phyloP scores from a whole-genome alignment of 2,888 invertebrate species.

The Prionchulus punctatus region DNA sequence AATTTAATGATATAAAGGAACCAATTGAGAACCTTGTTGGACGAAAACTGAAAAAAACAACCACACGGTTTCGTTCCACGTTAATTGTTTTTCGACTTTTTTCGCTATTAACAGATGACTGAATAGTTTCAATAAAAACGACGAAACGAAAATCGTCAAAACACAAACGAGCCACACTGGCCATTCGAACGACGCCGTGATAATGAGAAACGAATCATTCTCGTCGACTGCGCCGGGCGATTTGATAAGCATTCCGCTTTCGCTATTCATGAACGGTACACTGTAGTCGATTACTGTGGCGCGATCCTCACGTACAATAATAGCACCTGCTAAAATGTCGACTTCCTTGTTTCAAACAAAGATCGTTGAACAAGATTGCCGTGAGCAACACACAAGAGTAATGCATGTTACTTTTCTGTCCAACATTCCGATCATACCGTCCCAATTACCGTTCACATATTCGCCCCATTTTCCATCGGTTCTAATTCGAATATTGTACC shows the following conservation, averaged over 20 bases:
- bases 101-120: conserved; percentile 15
- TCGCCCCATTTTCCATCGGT: too few relatives aligned
- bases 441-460: neutral
- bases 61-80: conserved; percentile 20
- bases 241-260: neutral
- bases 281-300: neutral
- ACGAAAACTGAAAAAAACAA: conserved; percentile 23
- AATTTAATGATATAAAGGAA: too few relatives aligned
- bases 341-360: neutral
- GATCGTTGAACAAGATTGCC: too few relatives aligned
- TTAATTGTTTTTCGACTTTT: conserved; percentile 14
- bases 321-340: neutral
- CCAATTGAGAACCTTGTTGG: conserved; percentile 19
- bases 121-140: conserved; percentile 17
- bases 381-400: too few relatives aligned
- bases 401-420: neutral
- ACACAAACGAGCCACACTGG: conserved; percentile 20
- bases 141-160: conserved; percentile 25
- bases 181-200: conserved; percentile 25
- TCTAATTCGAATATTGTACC: too few relatives aligned
- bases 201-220: conserved; percentile 21
- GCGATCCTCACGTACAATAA: neutral
- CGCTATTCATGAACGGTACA: neutral
- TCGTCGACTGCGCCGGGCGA: neutral
- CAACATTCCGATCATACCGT: neutral